Percentiles rank a stretch among this genome's conserved stretches.
Conservation (phyloP, 1,140 invertebrate species). For the Himalopsyche phryganea region DNA sequence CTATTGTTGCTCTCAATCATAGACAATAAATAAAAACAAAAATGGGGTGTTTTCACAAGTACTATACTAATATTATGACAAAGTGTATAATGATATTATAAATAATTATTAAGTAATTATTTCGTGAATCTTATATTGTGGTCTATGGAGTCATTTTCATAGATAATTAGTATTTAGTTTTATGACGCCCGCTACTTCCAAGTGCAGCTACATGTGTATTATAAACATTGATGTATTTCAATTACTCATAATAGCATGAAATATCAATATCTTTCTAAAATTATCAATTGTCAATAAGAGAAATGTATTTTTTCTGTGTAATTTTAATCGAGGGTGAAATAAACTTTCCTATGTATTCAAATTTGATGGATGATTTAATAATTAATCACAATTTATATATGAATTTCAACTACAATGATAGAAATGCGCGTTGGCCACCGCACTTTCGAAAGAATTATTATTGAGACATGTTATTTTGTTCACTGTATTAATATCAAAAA, state of each 20-base stretch:
- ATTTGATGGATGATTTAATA: too few species aligned
- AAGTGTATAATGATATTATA: neutral
- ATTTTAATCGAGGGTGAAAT: constrained; percentile 13
- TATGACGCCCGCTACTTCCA: constrained; percentile 28
- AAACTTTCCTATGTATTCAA: neutral
- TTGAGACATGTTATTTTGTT: too few species aligned
- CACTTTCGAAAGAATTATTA: neutral
- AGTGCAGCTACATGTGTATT: constrained; percentile 25
- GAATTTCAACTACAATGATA: too few species aligned
- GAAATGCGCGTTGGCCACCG: constrained; percentile 3
- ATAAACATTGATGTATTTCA: neutral
- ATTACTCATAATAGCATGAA: constrained; percentile 6
- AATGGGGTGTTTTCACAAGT: too few species aligned
- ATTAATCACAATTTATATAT: too few species aligned
- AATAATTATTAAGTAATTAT: too few species aligned
- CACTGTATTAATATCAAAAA: too few species aligned
- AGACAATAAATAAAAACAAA: too few species aligned
- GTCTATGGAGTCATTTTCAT: too few species aligned
- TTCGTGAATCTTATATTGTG: constrained; percentile 8
- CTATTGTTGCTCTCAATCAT: too few species aligned
- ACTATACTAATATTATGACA: neutral
- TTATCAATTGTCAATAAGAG: constrained; percentile 24
- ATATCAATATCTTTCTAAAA: constrained; percentile 5
- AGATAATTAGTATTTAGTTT: too few species aligned
- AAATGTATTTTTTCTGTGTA: constrained; percentile 34